Evolutionary conservation across 2,888 invertebrate species (phyloP), one percentile per base, ranked within the genome.

Genomic region (Melolontha melolontha): DNA sequence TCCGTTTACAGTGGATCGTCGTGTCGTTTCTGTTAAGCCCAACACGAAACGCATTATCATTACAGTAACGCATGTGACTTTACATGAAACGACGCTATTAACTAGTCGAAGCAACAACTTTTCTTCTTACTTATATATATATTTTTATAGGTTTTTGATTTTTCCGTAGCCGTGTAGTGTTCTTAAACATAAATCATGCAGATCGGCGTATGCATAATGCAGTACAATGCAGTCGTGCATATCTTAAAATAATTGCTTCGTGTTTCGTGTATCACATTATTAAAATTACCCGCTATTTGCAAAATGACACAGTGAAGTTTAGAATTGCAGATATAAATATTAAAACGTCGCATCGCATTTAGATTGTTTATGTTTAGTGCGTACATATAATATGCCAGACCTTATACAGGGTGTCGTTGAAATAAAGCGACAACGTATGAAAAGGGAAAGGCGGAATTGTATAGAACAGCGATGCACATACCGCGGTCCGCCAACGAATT

Each of bases 81-180:
- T 49, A 64, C 67, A 68, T 64, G 54, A 63, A 64, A 64, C 27
- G 44, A 54, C 40, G 44, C 42, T 55, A 68, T 68, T 68, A 68
- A 64, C 54, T 55, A 22, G 17, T 6, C 16, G 34, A 42, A 16
- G 34, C 47, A 22, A 54, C 41, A 47, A 66, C 49, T 57, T 66
- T 66, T 66, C 54, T 17, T 41, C 66, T 14, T 66, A 29, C 12
- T 50, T 40, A 8, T 55, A 10, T 6, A 8, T 34, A 16, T 11
- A 11, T 62, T 47, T 62, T 62, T 62, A 62, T 17, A 47, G 34
- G 34, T 16, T 34, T 11, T 14, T 62, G 42, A 34, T 44, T 34
- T 47, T 62, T 34, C 8, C 44, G 34, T 34, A 47, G 17, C 59
- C 34, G 4, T 47, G 11, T 29, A 12, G n/a, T 34, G 6, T 17